Conservation (phyloP, 2,113 vertebrate genomes). For the Sitta europaea region DNA sequence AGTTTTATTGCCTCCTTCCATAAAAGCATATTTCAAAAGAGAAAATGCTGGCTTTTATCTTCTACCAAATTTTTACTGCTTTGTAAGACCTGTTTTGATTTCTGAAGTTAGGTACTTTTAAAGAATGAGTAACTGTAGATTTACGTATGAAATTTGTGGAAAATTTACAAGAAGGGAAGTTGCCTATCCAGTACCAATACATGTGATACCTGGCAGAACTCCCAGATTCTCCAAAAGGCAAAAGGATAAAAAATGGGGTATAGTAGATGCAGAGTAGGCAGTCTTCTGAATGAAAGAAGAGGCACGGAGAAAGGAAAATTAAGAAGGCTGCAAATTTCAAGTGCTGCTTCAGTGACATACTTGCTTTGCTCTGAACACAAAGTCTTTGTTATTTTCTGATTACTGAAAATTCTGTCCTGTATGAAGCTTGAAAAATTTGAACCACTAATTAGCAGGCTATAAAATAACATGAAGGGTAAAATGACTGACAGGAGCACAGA, state of each 20-base stretch:
- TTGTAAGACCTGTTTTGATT: background rate
- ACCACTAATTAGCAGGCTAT: background rate
- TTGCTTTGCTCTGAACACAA: background rate
- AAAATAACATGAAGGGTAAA: background rate
- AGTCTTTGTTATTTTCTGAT: background rate
- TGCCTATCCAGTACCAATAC: background rate
- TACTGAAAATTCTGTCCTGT: background rate
- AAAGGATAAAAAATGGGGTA: background rate
- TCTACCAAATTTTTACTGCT: background rate
- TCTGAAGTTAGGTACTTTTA: background rate
- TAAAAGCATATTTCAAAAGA: background rate
- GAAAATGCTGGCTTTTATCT: background rate
- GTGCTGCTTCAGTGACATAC: background rate
- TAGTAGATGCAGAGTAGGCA: background rate
- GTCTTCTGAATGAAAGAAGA: background rate
- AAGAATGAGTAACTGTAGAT: background rate
- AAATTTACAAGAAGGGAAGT: background rate
- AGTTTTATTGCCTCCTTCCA: background rate
- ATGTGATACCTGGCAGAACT: background rate
- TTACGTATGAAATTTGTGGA: fast-evolving
- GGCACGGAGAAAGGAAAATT: background rate
- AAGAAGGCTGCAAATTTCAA: background rate
- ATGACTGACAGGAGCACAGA: background rate
- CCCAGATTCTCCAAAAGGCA: background rate
- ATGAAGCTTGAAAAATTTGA: background rate